Base-by-base conservation (phyloP, 2,113 vertebrate genomes). In the Plectropomus leopardus region DNA sequence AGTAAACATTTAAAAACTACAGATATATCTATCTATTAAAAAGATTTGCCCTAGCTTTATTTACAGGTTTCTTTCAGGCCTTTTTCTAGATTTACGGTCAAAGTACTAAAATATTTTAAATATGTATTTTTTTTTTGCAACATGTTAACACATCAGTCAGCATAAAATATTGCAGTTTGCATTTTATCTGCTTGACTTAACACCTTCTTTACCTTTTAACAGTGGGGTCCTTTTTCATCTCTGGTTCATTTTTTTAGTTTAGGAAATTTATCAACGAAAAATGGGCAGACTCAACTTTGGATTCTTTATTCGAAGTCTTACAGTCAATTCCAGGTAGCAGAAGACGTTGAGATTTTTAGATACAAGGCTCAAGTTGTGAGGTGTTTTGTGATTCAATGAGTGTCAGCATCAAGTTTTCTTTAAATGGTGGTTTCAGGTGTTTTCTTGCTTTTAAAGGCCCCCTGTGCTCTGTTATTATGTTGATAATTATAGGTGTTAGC, bases 191-290 rank as follows among this genome's bases (percentile, higher is more conserved):
- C 19, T 24, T 32, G 4, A 7, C 23, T 30, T 0, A 24, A 32
- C 24, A 48, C 24, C 36, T n/a, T 30, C 5, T 72, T n/a, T 63
- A 50, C 24, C 55, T 73, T 74, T 67, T 42, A 30, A 45, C 57
- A 48, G 5, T 45, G 7, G 16, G 16, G 16, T 66, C 8, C 1
- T n/a, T 15, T 65, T 40, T 45, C 42, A 2, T 1, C 13, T 23
- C 7, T 8, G 26, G n/a, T n/a, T 53, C 8, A 32, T 71, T 53
- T 71, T 53, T 34, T 1, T 50, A 51, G 9, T 44, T 65, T 67
- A 16, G 2, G 16, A 58, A 26, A 5, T 34, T 21, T 5, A 4
- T 36, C 36, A 40, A n/a, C n/a, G n/a, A n/a, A n/a, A 9, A 40
- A 11, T 40, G 36, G 36, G 36, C 2, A 40, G 36, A 40, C 11